Evolutionary conservation across 2,113 vertebrate genomes (phyloP).

Genomic region (Dolichallabes microphthalmus): DNA sequence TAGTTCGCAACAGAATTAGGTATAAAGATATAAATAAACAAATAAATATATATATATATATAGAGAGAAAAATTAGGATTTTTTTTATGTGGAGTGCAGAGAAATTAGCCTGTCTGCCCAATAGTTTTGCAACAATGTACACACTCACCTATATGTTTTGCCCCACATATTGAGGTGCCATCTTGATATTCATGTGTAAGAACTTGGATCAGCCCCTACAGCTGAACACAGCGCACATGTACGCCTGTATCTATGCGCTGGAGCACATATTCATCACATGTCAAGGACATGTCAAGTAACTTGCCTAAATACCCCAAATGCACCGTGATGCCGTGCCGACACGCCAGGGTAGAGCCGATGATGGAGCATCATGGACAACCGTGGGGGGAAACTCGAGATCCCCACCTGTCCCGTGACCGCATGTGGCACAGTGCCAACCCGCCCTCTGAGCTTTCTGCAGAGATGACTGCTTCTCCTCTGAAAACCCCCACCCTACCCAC

Average conservation of each 20-base stretch:
- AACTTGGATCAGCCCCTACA: not conserved
- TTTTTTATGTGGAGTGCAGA: no score
- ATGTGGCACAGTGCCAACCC: conserved; percentile 36
- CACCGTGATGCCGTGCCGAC: not conserved
- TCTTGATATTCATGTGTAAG: not conserved
- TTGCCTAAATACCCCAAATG: not conserved
- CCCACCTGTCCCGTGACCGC: conserved; percentile 39
- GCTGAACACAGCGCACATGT: not conserved
- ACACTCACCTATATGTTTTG: not conserved
- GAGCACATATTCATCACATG: not conserved
- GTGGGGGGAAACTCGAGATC: conserved; percentile 31
- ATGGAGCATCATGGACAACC: not conserved
- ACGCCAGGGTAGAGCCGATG: not conserved
- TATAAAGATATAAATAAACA: no score
- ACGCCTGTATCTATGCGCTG: not conserved
- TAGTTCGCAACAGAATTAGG: no score
- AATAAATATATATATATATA: no score
- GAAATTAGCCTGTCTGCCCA: not conserved
- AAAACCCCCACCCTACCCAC: conserved; percentile 13
- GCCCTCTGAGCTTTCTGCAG: conserved; percentile 36
- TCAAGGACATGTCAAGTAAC: not conserved
- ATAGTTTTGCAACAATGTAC: not conserved
- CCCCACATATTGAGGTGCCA: not conserved
- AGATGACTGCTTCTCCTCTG: conserved; percentile 25
- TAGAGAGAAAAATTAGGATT: no score